phyloP scores from a whole-genome alignment of 2,888 invertebrate genomes.

The Agrotis exclamationis region DNA sequence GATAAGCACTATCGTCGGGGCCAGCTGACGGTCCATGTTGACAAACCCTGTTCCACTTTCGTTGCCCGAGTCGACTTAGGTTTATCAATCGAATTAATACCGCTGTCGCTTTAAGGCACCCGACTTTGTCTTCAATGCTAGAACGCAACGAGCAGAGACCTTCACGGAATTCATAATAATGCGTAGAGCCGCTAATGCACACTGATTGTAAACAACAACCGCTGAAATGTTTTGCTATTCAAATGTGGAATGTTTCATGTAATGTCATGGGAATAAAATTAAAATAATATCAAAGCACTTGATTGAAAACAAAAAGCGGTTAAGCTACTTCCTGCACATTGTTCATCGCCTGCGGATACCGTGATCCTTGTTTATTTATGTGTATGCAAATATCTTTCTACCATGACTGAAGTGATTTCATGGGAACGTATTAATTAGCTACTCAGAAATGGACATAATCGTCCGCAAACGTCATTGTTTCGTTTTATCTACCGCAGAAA shows the following conservation, averaged over 20 bases:
- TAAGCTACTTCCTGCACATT: conserved; percentile 58
- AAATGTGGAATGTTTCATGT: conserved; percentile 35
- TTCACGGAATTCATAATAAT: conserved; percentile 39
- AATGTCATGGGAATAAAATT: conserved; percentile 50
- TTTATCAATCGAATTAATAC: conserved; percentile 82
- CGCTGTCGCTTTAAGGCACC: conserved; percentile 68
- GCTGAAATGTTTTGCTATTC: conserved; percentile 28
- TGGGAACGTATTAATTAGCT: conserved; percentile 59
- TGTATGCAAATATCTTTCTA: conserved; percentile 54
- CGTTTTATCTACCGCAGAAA: conserved; percentile 49
- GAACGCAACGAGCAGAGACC: conserved; percentile 42
- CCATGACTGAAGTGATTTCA: conserved; percentile 52
- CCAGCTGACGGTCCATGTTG: conserved; percentile 90
- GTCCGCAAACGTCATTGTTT: conserved; percentile 55
- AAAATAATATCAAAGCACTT: conserved; percentile 47
- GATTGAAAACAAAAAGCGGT: conserved; percentile 54
- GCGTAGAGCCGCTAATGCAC: conserved; percentile 44
- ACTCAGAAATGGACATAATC: conserved; percentile 50
- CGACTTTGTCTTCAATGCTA: conserved; percentile 62
- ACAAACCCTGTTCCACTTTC: conserved; percentile 90
- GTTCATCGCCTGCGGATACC: conserved; percentile 49
- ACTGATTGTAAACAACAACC: conserved; percentile 30
- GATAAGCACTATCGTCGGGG: conserved; percentile 90
- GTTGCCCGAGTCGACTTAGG: conserved; percentile 81
- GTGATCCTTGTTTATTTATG: conserved; percentile 55